Conservation (phyloP, 2,797 vertebrate species). For the Manis crassicaudata region DNA sequence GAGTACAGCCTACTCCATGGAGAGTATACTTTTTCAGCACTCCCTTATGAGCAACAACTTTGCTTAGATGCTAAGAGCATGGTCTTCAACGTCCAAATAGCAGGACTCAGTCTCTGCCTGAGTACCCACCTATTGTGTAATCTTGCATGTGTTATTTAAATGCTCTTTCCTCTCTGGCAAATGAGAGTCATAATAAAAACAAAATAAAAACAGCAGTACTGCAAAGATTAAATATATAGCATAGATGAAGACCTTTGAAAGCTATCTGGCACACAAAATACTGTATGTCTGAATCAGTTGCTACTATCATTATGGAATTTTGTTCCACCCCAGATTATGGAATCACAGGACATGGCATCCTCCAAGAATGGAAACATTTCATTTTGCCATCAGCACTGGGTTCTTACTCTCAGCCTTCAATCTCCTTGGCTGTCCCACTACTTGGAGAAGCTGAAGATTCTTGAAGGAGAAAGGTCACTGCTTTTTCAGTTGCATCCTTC, state of each 20-base stretch:
- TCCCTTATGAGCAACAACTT: background rate
- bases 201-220: background rate
- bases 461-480: background rate
- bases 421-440: background rate
- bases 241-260: background rate
- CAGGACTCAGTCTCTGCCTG: background rate
- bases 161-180: background rate
- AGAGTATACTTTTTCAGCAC: background rate
- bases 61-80: background rate
- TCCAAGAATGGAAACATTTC: background rate
- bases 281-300: background rate
- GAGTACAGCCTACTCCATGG: background rate
- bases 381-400: background rate
- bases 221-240: background rate
- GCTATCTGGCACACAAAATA: background rate
- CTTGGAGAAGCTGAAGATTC: background rate
- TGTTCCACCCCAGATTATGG: background rate
- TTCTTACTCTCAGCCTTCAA: background rate
- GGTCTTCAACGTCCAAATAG: no score
- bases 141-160: background rate
- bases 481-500: background rate
- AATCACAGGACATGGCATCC: background rate
- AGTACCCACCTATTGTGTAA: background rate
- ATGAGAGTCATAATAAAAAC: background rate
- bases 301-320: background rate